Evolutionary conservation across 2,888 invertebrate genomes (phyloP).

Genomic region (Gryllus longicercus): DNA sequence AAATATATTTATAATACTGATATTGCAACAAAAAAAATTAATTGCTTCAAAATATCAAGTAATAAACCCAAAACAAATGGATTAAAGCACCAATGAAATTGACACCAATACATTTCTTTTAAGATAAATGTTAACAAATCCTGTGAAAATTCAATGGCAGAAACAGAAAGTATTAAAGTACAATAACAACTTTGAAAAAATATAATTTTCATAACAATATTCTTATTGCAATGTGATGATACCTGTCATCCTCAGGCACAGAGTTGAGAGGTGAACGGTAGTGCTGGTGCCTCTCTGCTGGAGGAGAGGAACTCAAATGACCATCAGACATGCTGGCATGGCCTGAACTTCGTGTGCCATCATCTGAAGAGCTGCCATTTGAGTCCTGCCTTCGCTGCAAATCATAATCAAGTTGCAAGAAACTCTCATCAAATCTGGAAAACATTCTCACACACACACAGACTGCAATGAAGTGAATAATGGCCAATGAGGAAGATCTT

Average conservation of each 20-base stretch:
- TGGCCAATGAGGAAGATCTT: too few species aligned
- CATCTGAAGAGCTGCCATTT: conserved; percentile 78
- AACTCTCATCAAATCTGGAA: too few species aligned
- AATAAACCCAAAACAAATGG: neutral
- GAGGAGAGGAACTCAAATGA: conserved; percentile 48
- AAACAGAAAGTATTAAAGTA: too few species aligned
- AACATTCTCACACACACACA: too few species aligned
- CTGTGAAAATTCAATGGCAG: too few species aligned
- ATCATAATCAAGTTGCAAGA: conserved; percentile 34
- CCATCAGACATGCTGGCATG: conserved; percentile 94
- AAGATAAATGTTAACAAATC: too few species aligned
- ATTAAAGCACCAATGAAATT: neutral
- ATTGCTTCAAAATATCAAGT: too few species aligned
- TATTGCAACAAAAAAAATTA: neutral
- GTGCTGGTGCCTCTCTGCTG: conserved; percentile 49
- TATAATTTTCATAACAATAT: too few species aligned
- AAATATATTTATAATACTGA: neutral
- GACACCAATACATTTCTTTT: neutral
- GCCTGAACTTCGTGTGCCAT: conserved; percentile 80
- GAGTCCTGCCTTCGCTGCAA: conserved; percentile 58
- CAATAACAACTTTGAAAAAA: too few species aligned
- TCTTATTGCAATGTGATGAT: conserved; percentile 3
- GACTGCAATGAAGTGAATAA: too few species aligned
- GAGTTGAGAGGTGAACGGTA: conserved; percentile 54
- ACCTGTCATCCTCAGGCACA: conserved; percentile 57